phyloP scores from a whole-genome alignment of 2,113 vertebrate genomes.

The Arvicanthis niloticus region DNA sequence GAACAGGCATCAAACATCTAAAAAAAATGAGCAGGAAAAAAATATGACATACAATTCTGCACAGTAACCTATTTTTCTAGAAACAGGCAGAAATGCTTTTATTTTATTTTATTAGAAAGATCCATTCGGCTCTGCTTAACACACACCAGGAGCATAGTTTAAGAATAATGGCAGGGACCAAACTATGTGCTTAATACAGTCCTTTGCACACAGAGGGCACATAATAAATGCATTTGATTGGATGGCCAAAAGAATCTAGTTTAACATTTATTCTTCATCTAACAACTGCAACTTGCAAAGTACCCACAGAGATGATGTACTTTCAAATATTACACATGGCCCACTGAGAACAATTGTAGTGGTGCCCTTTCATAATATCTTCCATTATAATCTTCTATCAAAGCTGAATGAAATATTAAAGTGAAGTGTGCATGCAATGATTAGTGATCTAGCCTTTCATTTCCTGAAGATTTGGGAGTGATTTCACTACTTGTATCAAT shows the following conservation, averaged over 20 bases:
- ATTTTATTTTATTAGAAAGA: constrained; percentile 65
- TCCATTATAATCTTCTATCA: constrained; percentile 75
- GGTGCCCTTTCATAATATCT: constrained; percentile 74
- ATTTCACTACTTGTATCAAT: constrained; percentile 70
- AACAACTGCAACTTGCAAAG: constrained; percentile 68
- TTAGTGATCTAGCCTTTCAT: constrained; percentile 78
- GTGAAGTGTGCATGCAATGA: constrained; percentile 68
- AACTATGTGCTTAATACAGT: constrained; percentile 50
- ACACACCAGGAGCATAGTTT: constrained; percentile 41
- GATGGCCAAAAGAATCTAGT: constrained; percentile 46
- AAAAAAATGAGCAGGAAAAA: constrained; percentile 53
- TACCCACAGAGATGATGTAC: constrained; percentile 66
- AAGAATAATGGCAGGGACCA: constrained; percentile 51
- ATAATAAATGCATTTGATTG: constrained; percentile 72
- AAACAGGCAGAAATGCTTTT: neutral
- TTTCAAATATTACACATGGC: constrained; percentile 73
- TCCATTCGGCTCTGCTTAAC: constrained; percentile 44
- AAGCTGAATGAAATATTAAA: constrained; percentile 79
- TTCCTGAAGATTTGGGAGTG: constrained; percentile 79
- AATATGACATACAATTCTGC: constrained; percentile 32
- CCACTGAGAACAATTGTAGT: constrained; percentile 71
- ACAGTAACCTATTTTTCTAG: constrained; percentile 23
- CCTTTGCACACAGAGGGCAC: constrained; percentile 45
- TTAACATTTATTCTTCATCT: constrained; percentile 75
- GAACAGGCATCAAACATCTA: neutral